Base-by-base conservation (phyloP, 2,113 vertebrate species). In the Daphoenositta chrysoptera region DNA sequence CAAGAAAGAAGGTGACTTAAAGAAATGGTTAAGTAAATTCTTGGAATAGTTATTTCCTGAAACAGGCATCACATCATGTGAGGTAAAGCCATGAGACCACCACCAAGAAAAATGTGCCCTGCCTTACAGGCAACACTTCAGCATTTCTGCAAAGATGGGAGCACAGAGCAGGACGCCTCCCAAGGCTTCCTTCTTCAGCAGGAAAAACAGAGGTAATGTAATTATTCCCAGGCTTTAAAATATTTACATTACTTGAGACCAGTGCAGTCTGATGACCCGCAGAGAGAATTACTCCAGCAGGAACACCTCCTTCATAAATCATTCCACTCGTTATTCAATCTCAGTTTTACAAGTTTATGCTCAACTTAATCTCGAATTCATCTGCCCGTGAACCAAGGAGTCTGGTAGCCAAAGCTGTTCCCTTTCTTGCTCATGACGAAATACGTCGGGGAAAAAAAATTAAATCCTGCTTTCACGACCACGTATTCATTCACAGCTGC, bases 171-270 rank as follows among this genome's bases (percentile, higher is more conserved):
- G 64, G 35, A 40, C 6, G 6, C 40, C 76, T 78, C 42, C 61
- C 76, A 57, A 6, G 21, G 45, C 16, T 58, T 76, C 86, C 47
- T 63, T 66, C 93, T 81, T 71, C 63, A 94, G 76, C 5, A 33
- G 22, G 37, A 87, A 87, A 53, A 94, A 65, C n/a, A 72, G 63
- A 69, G 70, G 37, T 48, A 79, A 84, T 79, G 76, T 76, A 91
- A 85, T 85, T 53, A 91, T 57, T 53, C 31, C 11, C 1, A 8
- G n/a, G 23, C 81, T 91, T 76, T 53, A 90, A 92, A 97, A 89
- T 91, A 91, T 96, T 97, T 95, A 94, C 53, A 53, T 87, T 93
- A 87, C 77, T 87, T 37, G n/a, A 84, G 61, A 82, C 57, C 73
- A 91, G 64, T 2, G 3, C 44, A 60, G 51, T 24, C 51, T 78